These are phyloP conservation scores for Poecilia picta DNA, from an alignment of 2,797 vertebrate genomes.

Conservation along the genomic window DNA sequence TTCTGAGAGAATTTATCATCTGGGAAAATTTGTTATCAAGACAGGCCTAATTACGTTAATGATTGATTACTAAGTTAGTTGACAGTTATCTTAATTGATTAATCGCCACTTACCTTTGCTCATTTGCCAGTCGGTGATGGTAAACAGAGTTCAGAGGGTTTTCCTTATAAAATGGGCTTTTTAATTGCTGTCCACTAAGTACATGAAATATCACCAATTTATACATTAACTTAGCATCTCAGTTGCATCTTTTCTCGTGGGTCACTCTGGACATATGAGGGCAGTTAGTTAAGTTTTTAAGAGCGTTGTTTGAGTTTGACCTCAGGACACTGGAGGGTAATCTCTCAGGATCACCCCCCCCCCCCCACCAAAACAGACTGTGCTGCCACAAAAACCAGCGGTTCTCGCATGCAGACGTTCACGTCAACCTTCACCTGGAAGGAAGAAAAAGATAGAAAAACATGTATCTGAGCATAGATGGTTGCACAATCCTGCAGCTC, in stretches of 20 bases:
- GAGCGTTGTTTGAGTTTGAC: slow-evolving; percentile 30
- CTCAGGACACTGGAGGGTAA: slow-evolving; percentile 31
- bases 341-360: slow-evolving; percentile 6
- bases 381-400: neutral
- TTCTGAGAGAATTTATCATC: too few species aligned
- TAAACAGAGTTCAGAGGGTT: neutral
- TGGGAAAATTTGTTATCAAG: too few species aligned
- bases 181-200: neutral
- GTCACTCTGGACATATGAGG: neutral
- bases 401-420: neutral
- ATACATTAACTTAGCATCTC: neutral
- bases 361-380: neutral
- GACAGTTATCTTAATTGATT: too few species aligned
- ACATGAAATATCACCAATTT: neutral
- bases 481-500: slow-evolving; percentile 6
- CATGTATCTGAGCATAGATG: neutral
- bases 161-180: neutral
- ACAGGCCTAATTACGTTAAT: too few species aligned
- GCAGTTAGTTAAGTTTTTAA: neutral
- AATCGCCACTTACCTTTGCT: too few species aligned
- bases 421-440: slow-evolving; percentile 17
- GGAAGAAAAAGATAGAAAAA: slow-evolving; percentile 19
- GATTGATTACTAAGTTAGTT: too few species aligned
- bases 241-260: neutral
- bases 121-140: neutral